Base-by-base conservation (phyloP, 2,888 invertebrate genomes). In the Choreutis nemorana region DNA sequence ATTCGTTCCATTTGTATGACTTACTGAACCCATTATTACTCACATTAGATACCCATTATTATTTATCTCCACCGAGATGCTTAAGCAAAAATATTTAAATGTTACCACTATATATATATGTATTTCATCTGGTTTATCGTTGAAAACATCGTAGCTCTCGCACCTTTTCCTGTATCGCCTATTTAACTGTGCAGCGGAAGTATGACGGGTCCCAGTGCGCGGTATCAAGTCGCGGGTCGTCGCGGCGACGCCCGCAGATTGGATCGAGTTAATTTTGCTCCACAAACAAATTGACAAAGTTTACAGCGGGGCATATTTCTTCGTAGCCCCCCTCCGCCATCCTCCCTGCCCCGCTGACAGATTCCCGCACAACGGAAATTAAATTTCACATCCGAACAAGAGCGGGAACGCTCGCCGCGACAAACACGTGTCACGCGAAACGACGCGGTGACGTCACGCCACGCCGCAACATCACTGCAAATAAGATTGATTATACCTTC, bases 281-380 rank as follows among this genome's bases (percentile, higher is more conserved):
- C 71, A 77, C 77, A 78, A 78, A 78, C 75, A 78, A 77, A 78
- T 78, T 78, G 78, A 77, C 77, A 78, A 78, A 78, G 77, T 78
- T 78, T 73, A 73, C 64, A 77, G 67, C 73, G 72, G 67, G 65
- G 72, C 73, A 77, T 75, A 78, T 77, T 77, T 78, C 75, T 78
- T 75, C 68, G 58, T 61, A 57, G 50, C 42, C 48, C 50, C 54
- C 48, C 51, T 39, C 42, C 53, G 45, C 42, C 44, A 39, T 25
- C 29, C 29, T 35, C 36, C 30, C 44, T 46, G 29, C 53, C 48
- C 56, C 55, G 52, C 55, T 61, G 64, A 65, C 68, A 68, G 73
- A 68, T 64, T 65, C 73, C 66, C 70, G 70, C 64, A 56, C 53
- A 63, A 57, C 77, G 78, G 78, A 78, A 78, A 78, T 78, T 78